Evolutionary conservation across 2,797 vertebrate genomes (phyloP), one percentile per base, ranked within the genome.

Genomic region (Crypturellus tataupa): DNA sequence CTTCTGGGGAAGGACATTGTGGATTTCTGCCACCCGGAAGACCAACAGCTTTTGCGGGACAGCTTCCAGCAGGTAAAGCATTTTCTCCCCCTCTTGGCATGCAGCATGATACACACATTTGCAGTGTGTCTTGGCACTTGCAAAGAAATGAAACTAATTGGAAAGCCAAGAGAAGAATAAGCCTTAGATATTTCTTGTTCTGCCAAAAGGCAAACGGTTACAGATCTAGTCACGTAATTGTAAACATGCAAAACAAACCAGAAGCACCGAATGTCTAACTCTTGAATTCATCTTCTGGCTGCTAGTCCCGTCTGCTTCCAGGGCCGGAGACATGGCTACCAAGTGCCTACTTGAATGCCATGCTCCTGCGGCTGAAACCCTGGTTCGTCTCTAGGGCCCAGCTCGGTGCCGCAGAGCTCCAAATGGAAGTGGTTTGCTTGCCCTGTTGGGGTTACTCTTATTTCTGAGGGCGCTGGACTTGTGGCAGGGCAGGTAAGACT

Each of bases 1-100:
- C 98, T 99, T 55, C 96, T 99, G 97, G 99, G 99, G 56, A 99
- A 99, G 93, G 99, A 98, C 94, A 98, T 99, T 72, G 97, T 99
- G 23, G 99, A 99, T 58, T 98, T 99, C 15, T 98, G 99, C 82
- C 99, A 99, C 83, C 99, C 98, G 1, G 99, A 99, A 94, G 99
- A 99, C 94, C 99, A 99, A 33, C 98, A 99, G 67, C 98, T 99
- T 82, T 93, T 99, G 80, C 98, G 98, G 95, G 99, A 99, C 97
- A 99, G 99, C 92, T 99, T 99, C 55, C 99, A 99, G 85, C 99
- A 99, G 99, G 99, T 99, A 94, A 93, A 20, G 9, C 7, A 7
- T 90, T 55, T 18, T 1, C 9, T 49, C 47, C 23, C 2, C 40
- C 24, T 0, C 73, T 85, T 5, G 27, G 62, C 46, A 5, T 23